These are phyloP conservation scores for Macrotus californicus DNA, from an alignment of 2,113 vertebrate species.

Conservation along the genomic window DNA sequence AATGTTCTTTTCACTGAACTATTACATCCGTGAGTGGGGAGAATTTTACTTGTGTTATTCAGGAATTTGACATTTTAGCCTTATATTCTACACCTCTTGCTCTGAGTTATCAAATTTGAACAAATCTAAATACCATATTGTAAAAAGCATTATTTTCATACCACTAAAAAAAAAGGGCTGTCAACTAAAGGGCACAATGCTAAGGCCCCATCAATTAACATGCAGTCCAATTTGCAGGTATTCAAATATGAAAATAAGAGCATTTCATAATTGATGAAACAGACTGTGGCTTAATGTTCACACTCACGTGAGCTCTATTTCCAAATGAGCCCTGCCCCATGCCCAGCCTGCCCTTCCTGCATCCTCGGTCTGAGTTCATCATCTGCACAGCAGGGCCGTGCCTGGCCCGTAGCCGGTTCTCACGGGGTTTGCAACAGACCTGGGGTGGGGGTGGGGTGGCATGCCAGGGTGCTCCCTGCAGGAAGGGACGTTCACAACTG, in stretches of 20 bases:
- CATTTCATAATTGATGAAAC: neutral
- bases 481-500: rapidly evolving
- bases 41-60: neutral
- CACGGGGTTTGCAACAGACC: neutral
- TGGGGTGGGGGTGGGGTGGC: neutral
- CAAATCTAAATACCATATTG: neutral
- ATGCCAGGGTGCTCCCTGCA: neutral
- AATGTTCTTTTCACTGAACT: neutral
- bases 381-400: neutral
- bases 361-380: neutral
- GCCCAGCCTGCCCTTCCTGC: neutral
- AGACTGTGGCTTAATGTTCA: neutral
- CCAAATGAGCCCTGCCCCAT: neutral
- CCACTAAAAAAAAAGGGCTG: neutral
- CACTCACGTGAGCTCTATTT: neutral
- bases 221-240: neutral
- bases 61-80: neutral
- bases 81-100: neutral
- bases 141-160: neutral
- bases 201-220: neutral
- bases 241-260: neutral
- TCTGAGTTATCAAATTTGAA: neutral
- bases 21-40: neutral
- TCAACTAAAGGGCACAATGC: neutral
- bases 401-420: neutral